Evolutionary conservation across 2,113 vertebrate species (phyloP).

Genomic region (Vulpes vulpes): DNA sequence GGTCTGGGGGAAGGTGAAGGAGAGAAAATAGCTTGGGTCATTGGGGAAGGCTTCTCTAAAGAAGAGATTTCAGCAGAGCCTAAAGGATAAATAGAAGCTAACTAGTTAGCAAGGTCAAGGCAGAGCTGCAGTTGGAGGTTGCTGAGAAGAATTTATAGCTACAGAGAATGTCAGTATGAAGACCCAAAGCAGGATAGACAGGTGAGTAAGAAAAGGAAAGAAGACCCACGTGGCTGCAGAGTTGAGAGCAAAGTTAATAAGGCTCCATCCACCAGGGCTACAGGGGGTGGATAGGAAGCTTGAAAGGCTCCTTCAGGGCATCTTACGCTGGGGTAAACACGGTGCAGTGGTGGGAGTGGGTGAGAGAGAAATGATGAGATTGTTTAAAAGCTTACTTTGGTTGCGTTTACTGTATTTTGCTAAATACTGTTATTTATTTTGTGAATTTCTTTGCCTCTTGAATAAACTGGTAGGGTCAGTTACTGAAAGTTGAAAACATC

Average conservation of each 20-base stretch:
- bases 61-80: neutral
- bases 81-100: neutral
- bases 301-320: neutral
- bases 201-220: neutral
- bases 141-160: neutral
- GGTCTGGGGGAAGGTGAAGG: too few relatives aligned
- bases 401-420: constrained; percentile 33
- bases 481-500: constrained; percentile 24
- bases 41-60: neutral
- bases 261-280: neutral
- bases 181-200: neutral
- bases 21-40: neutral
- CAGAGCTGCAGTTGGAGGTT: neutral
- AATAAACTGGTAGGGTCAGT: constrained; percentile 30
- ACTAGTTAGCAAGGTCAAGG: neutral
- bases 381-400: constrained; percentile 41
- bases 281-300: neutral
- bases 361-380: neutral
- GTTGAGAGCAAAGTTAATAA: neutral
- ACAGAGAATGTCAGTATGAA: neutral
- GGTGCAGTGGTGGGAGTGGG: neutral
- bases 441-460: constrained; percentile 43
- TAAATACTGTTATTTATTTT: constrained; percentile 33
- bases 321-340: neutral
- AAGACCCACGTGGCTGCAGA: neutral